phyloP scores from a whole-genome alignment of 1,140 invertebrate species.

The Drosophila kepulauana region DNA sequence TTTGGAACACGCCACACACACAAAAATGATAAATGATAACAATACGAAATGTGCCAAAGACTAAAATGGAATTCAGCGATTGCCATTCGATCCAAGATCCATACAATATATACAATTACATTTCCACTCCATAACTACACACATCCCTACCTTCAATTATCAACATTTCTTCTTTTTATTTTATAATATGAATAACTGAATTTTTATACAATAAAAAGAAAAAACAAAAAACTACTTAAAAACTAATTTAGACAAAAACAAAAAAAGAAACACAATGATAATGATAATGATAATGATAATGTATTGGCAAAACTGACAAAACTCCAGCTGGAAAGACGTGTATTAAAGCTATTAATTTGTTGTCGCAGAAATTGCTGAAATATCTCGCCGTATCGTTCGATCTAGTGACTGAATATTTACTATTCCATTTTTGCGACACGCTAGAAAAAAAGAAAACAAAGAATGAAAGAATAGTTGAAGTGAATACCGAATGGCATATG shows the following conservation, averaged over 20 bases:
- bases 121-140: not conserved
- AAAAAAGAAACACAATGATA: slow-evolving; percentile 3
- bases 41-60: slow-evolving; percentile 59
- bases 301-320: slow-evolving; percentile 1
- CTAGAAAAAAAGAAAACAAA: not conserved
- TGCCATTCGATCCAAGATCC: slow-evolving; percentile 34
- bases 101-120: not conserved
- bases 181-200: slow-evolving; percentile 9
- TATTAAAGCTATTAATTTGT: slow-evolving; percentile 52
- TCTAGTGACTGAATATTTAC: slow-evolving; percentile 26
- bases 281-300: slow-evolving; percentile 6
- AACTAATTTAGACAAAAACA: slow-evolving; percentile 20
- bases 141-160: slow-evolving; percentile 9
- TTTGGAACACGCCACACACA: slow-evolving; percentile 5
- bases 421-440: slow-evolving; percentile 27
- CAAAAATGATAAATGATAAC: slow-evolving; percentile 3
- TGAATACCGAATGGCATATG: slow-evolving; percentile 36
- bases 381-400: not conserved
- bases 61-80: slow-evolving; percentile 42
- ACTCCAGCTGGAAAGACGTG: slow-evolving; percentile 30
- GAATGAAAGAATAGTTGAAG: not conserved
- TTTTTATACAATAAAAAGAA: slow-evolving; percentile 28
- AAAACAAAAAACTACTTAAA: slow-evolving; percentile 10
- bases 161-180: not conserved
- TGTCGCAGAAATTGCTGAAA: slow-evolving; percentile 18